Evolutionary conservation across 64 coral and sea anemone species (phyloP).

Genomic region (Stichodactyla mertensii): DNA sequence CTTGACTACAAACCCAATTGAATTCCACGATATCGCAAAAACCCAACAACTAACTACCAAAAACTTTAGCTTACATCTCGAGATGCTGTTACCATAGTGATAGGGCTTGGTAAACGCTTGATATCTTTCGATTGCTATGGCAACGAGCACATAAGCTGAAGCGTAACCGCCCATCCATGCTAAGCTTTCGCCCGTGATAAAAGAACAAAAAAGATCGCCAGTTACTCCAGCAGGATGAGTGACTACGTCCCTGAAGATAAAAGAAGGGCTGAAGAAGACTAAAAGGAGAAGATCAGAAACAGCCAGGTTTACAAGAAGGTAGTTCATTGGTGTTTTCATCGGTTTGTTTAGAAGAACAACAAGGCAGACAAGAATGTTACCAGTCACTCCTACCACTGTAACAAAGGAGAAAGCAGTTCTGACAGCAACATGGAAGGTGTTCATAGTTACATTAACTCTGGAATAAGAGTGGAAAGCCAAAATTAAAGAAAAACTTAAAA

Average conservation of each 20-base stretch:
- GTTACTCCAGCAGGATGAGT: background rate
- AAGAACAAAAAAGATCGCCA: background rate
- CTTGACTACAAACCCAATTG: background rate
- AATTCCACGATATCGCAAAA: constrained; percentile 9
- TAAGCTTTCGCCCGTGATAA: constrained; percentile 14
- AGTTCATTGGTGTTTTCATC: constrained; percentile 18
- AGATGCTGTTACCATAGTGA: background rate
- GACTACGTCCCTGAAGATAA: background rate
- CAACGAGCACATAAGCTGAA: background rate
- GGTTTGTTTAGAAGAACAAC: background rate
- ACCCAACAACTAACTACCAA: constrained; percentile 20
- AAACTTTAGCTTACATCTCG: background rate
- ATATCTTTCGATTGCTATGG: constrained; percentile 17
- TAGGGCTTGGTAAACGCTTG: background rate
- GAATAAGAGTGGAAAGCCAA: too few relatives aligned
- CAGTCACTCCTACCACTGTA: background rate
- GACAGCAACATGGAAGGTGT: background rate
- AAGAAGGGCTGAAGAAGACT: constrained; percentile 16
- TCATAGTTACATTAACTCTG: too few relatives aligned
- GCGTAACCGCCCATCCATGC: constrained; percentile 23
- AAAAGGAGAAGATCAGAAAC: constrained; percentile 1
- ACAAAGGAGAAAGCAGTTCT: background rate
- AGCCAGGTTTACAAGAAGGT: constrained; percentile 22
- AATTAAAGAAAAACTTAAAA: too few relatives aligned
- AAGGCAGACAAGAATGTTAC: constrained; percentile 11